Evolutionary conservation across 2,888 invertebrate species (phyloP).

Genomic region (Mellilla xanthometata): DNA sequence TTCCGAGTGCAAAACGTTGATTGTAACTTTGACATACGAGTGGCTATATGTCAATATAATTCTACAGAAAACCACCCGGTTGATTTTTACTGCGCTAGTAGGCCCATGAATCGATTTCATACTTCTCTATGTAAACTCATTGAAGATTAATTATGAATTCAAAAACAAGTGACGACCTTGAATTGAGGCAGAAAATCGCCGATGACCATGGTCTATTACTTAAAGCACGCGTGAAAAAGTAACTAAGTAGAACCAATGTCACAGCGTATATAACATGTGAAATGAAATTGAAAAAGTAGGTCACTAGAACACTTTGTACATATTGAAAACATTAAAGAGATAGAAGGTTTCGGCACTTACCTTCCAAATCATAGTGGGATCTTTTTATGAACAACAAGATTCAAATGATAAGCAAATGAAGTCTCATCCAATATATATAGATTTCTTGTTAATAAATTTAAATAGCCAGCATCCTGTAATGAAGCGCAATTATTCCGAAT

Average conservation of each 20-base stretch:
- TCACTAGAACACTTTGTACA: not conserved
- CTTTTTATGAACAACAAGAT: constrained; percentile 37
- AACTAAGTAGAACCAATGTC: not conserved
- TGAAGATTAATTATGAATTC: not conserved
- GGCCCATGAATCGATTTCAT: not conserved
- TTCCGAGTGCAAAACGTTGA: no score
- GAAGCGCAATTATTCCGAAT: constrained; percentile 1
- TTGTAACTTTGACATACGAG: no score
- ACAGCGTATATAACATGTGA: not conserved
- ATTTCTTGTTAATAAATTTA: constrained; percentile 5
- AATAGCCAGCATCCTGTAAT: constrained; percentile 14
- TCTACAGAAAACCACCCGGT: no score
- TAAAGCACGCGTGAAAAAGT: not conserved
- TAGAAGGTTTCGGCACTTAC: constrained; percentile 34
- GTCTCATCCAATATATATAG: constrained; percentile 52
- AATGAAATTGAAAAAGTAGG: not conserved
- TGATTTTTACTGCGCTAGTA: no score
- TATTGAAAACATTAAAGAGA: constrained; percentile 1
- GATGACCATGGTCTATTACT: not conserved
- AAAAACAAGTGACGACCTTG: not conserved
- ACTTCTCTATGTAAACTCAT: not conserved
- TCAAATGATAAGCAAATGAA: constrained; percentile 38
- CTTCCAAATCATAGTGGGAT: constrained; percentile 60
- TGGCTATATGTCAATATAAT: no score
- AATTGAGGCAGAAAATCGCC: not conserved